Base-by-base conservation (phyloP, 2,797 vertebrate species). In the Danio tinwini region DNA sequence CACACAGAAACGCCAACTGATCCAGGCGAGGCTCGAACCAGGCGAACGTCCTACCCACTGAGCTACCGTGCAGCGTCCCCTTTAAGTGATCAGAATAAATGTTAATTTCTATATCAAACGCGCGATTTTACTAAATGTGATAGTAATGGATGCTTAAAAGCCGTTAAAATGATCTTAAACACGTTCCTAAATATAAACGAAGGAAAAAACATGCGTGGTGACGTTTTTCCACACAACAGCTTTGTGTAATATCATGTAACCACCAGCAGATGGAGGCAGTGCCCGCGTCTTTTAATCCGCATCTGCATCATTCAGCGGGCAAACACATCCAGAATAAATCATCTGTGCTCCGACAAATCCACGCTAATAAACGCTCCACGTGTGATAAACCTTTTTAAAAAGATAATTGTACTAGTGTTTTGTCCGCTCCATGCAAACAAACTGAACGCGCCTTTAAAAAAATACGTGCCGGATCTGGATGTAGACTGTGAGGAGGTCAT, bases 251-350 rank as follows among this genome's bases (percentile, higher is more conserved):
- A 12, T 7, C 12, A 2, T 9, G 5, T 1, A 68, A 12, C 4
- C 7, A 74, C 70, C 89, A 85, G 74, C 74, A 84, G 89, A 84
- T 86, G 90, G 90, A 87, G 90, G 88, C 72, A 74, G 58, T 76
- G 65, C 49, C 21, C 40, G 6, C 45, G 14, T 53, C 19, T 74
- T n/a, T 11, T 50, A 5, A 19, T n/a, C 29, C 19, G 59, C 77
- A 63, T 50, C 69, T 73, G 69, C 77, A 72, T 73, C 59, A 10
- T 19, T 62, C 14, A 47, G 17, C 59, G 29, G 17, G 6, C 13
- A 21, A 53, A 63, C 3, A 5, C 59, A 47, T 56, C 47, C 52
- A 49, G 14, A 67, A 68, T 68, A 37, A 61, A 49, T 21, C 11
- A 42, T 68, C 45, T 59, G 45, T 17, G 58, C 50, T 50, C 49